Conservation (phyloP, 1,140 invertebrate species). For the Cherax quadricarinatus region DNA sequence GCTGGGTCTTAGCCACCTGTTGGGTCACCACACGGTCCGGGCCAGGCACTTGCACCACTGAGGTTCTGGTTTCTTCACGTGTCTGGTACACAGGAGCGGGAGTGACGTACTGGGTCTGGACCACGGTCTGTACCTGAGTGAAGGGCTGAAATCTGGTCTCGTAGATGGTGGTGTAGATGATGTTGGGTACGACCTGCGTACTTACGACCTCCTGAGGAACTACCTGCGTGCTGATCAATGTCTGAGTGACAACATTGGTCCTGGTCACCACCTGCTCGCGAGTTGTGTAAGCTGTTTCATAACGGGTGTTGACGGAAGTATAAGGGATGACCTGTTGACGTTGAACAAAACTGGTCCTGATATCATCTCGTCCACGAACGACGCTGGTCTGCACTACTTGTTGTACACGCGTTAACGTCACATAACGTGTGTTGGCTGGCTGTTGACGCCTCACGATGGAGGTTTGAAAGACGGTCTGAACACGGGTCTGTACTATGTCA, state of each 20-base stretch:
- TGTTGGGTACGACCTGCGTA: slow-evolving; percentile 40
- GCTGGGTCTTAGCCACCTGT: slow-evolving; percentile 52
- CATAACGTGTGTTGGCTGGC: slow-evolving; percentile 33
- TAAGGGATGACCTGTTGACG: slow-evolving; percentile 45
- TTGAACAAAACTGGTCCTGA: slow-evolving; percentile 27
- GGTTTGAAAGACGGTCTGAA: slow-evolving; percentile 55
- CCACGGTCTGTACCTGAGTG: slow-evolving; percentile 59
- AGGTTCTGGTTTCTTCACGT: slow-evolving; percentile 22
- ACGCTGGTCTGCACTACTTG: slow-evolving; percentile 46
- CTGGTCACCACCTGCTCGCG: slow-evolving; percentile 54
- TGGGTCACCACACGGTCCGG: slow-evolving; percentile 39
- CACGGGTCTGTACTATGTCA: slow-evolving; percentile 34
- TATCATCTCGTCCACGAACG: slow-evolving; percentile 12
- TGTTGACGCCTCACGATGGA: slow-evolving; percentile 34
- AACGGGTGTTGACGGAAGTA: slow-evolving; percentile 53
- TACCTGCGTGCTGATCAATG: slow-evolving; percentile 24
- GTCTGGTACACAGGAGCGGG: slow-evolving; percentile 42
- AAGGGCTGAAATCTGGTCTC: slow-evolving; percentile 46
- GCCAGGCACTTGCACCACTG: slow-evolving; percentile 50
- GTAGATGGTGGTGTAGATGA: slow-evolving; percentile 50
- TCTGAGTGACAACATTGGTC: slow-evolving; percentile 55
- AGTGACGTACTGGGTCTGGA: slow-evolving; percentile 45
- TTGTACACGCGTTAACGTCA: slow-evolving; percentile 34
- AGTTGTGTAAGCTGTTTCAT: slow-evolving; percentile 14
- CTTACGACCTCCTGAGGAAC: slow-evolving; percentile 58